Evolutionary conservation across 2,797 vertebrate genomes (phyloP), one percentile per base, ranked within the genome.

Genomic region (Moxostoma hubbsi): DNA sequence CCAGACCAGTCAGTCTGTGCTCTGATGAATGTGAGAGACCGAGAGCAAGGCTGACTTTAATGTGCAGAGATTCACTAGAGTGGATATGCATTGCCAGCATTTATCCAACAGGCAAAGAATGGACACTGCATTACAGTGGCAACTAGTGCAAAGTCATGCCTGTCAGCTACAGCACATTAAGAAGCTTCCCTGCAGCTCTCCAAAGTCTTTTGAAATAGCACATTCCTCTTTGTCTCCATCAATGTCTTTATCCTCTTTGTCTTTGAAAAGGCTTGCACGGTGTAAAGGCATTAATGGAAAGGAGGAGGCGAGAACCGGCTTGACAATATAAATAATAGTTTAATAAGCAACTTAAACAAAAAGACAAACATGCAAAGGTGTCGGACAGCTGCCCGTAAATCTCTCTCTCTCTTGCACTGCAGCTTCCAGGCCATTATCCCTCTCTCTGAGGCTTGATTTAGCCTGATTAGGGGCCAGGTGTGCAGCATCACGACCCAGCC

Each of bases 81-180:
- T 59, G 59, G 65, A 83, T 77, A 70, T 43, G 50, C 58, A 81
- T 75, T n/a, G 54, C 9, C 46, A 64, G 65, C 46, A 69, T 15
- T 65, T 47, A 46, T 54, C 67, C 47, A 51, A 24, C 15, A 54
- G 58, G 59, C 74, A 55, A 12, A 57, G 69, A 82, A 70, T 9
- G 43, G 59, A 57, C 67, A 62, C 66, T 77, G 73, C 45, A 66
- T 43, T 67, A 58, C 65, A 61, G 50, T 54, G 50, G 10, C 63
- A 9, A 11, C 61, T 13, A 50, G n/a, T 45, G 8, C 8, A 64
- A 64, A 79, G 16, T 16, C 10, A 36, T 64, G 12, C 18, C 18
- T 69, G 24, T 46, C 16, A 24, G 24, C 2, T 24, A 6, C 15
- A 61, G 65, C 11, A 5, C 43, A 49, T 5, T 46, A 12, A 66